phyloP scores from a whole-genome alignment of 64 coral and sea anemone genomes.

The Actinia equina region DNA sequence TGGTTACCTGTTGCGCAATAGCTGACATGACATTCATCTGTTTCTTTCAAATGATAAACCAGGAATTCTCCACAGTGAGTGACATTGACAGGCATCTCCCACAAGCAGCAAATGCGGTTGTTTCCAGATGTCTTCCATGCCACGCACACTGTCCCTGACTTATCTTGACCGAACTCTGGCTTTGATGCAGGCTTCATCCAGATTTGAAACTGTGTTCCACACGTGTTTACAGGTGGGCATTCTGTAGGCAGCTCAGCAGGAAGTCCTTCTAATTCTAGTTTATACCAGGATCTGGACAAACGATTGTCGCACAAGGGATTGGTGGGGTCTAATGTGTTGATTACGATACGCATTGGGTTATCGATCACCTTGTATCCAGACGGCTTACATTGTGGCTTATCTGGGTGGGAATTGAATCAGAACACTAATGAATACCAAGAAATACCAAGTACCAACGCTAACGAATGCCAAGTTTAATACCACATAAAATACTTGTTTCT shows the following conservation, averaged over 20 bases:
- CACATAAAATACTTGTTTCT: too few species aligned
- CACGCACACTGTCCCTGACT: slow-evolving; percentile 59
- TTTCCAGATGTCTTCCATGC: slow-evolving; percentile 41
- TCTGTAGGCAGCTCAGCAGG: slow-evolving; percentile 69
- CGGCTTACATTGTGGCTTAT: slow-evolving; percentile 59
- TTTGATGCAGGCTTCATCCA: slow-evolving; percentile 49
- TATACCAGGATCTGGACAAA: slow-evolving; percentile 62
- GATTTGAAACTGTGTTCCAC: slow-evolving; percentile 74
- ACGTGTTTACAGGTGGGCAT: slow-evolving; percentile 54
- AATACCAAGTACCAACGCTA: too few species aligned
- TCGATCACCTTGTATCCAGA: slow-evolving; percentile 47
- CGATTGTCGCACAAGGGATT: slow-evolving; percentile 61
- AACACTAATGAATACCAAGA: not conserved
- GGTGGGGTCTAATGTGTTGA: slow-evolving; percentile 12
- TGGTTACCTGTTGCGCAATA: slow-evolving; percentile 61
- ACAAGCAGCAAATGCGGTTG: slow-evolving; percentile 71
- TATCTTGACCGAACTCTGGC: slow-evolving; percentile 56
- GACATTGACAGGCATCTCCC: slow-evolving; percentile 71
- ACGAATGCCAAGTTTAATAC: too few species aligned
- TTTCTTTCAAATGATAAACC: slow-evolving; percentile 57
- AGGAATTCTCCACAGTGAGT: slow-evolving; percentile 75
- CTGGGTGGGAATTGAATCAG: slow-evolving; percentile 20
- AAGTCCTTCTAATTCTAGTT: slow-evolving; percentile 52
- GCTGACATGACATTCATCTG: slow-evolving; percentile 59
- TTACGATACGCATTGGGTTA: slow-evolving; percentile 35